Base-by-base conservation (phyloP, 2,888 invertebrate genomes). In the Acleris cristana region DNA sequence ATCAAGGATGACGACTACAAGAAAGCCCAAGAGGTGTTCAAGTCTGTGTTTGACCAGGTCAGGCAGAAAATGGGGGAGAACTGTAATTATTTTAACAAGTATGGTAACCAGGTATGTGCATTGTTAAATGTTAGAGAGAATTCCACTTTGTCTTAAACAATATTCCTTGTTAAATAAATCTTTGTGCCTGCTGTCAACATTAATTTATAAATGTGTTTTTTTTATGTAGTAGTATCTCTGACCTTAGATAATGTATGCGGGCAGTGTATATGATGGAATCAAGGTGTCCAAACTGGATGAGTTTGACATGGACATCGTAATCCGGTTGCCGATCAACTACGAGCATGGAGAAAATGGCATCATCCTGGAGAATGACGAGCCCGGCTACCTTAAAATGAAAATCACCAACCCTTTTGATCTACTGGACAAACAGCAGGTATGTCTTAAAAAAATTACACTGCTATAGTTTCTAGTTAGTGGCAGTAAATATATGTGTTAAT, bases 191-290 rank as follows among this genome's bases (percentile, higher is more conserved):
- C 21, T 21, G 21, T 21, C 2, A 21, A 21, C 7, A 7, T 23
- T 23, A 23, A 23, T 23, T 23, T 23, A 23, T 23, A 3, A 23
- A 23, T 23, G 23, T 23, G 23, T 23, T 23, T 23, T 23, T 23
- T 23, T 23, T 4, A n/a, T n/a, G n/a, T n/a, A n/a, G n/a, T n/a
- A n/a, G n/a, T n/a, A 40, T 40, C 14, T 3, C 14, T 40, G 14
- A 14, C 68, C 51, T 5, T 72, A 86, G 78, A 82, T 85, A 1
- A 84, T 90, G 68, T 94, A 88, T 71, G 94, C 93, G 0, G 95
- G 95, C 14, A 95, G 95, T 75, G 95, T 89, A 49, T 94, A 93
- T 69, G 95, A 95, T 74, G 89, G 90, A n/a, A 88, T 95, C 34
- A 94, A 94, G 80, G 91, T 95, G 0, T 90, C 93, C 3, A 89